Percentiles rank a stretch among this genome's conserved stretches.
Conservation (phyloP, 2,113 vertebrate species). For the Epinephelus cyanopodus region DNA sequence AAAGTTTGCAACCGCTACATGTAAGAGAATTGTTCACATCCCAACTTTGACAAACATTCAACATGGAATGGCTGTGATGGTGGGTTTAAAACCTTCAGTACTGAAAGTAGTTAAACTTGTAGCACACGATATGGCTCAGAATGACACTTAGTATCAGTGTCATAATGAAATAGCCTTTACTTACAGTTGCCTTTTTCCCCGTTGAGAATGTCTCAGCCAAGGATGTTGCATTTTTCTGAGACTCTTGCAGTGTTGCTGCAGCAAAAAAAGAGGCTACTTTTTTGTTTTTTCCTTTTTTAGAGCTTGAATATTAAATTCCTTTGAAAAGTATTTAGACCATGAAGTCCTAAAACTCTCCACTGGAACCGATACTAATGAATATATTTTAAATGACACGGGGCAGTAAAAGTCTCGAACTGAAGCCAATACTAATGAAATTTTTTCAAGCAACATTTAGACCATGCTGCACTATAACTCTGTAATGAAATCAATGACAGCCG, state of each 20-base stretch:
- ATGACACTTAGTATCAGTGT: background rate
- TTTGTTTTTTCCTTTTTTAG: background rate
- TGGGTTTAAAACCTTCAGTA: background rate
- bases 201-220: background rate
- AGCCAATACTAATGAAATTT: constrained; percentile 38
- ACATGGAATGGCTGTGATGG: background rate
- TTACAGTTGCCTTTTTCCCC: background rate
- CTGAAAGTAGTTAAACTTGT: background rate
- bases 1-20: background rate
- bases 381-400: constrained; percentile 38
- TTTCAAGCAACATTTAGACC: constrained; percentile 31
- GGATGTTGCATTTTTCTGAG: background rate
- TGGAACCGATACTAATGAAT: constrained; percentile 43
- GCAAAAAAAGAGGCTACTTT: background rate
- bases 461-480: constrained; percentile 19
- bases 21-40: background rate
- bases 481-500: constrained; percentile 56
- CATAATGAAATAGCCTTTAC: background rate
- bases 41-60: background rate
- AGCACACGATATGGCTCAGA: background rate
- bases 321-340: constrained; percentile 28
- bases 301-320: constrained; percentile 10
- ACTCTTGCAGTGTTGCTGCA: background rate
- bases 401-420: constrained; percentile 44
- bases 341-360: constrained; percentile 23